Evolutionary conservation across 2,888 invertebrate genomes (phyloP).

Genomic region (Tachina grossa): DNA sequence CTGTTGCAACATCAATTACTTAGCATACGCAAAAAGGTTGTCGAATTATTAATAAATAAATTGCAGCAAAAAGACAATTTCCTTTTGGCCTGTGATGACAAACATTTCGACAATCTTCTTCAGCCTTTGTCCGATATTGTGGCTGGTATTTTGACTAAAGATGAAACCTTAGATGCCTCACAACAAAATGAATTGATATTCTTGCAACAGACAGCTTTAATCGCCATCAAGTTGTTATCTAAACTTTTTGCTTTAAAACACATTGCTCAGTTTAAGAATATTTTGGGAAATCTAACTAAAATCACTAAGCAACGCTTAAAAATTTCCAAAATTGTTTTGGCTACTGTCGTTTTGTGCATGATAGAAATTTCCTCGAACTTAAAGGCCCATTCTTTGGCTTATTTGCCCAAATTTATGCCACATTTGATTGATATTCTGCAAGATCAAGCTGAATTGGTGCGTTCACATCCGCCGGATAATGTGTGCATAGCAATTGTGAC

Average conservation of each 20-base stretch:
- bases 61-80: conserved; percentile 87
- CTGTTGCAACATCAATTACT: conserved; percentile 88
- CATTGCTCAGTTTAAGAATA: conserved; percentile 88
- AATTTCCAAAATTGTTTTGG: conserved; percentile 84
- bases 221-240: conserved; percentile 92
- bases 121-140: conserved; percentile 86
- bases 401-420: conserved; percentile 92
- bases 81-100: conserved; percentile 84
- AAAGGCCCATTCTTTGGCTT: conserved; percentile 89
- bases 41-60: conserved; percentile 93
- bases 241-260: conserved; percentile 87
- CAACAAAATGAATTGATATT: conserved; percentile 85
- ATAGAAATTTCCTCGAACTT: conserved; percentile 87
- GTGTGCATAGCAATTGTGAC: conserved; percentile 85
- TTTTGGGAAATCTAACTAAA: conserved; percentile 87
- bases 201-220: conserved; percentile 91
- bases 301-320: conserved; percentile 77
- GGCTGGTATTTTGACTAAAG: conserved; percentile 83
- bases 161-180: conserved; percentile 80
- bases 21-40: conserved; percentile 89
- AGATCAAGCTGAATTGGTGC: conserved; percentile 84
- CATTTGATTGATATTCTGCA: conserved; percentile 87
- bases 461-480: conserved; percentile 78
- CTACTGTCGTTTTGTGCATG: conserved; percentile 89
- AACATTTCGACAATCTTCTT: conserved; percentile 85